Percentiles rank a stretch among this genome's conserved stretches.
phyloP scores from a whole-genome alignment of 2,797 vertebrate species.

The Ataeniobius toweri region DNA sequence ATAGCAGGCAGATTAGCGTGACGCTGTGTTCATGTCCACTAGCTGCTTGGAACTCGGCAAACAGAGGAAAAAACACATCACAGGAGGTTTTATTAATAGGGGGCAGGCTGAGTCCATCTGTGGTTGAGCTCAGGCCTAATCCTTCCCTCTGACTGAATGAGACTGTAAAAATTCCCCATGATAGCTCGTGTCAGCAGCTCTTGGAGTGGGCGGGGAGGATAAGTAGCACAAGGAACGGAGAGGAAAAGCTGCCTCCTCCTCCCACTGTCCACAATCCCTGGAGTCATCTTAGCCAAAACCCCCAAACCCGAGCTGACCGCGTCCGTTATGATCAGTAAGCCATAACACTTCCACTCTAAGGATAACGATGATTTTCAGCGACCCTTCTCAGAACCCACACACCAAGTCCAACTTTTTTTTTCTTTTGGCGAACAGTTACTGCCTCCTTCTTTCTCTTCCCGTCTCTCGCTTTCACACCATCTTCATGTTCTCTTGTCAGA shows the following conservation, averaged over 20 bases:
- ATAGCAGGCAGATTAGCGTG: constrained; percentile 65
- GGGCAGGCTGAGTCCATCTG: constrained; percentile 74
- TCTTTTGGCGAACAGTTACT: constrained; percentile 30
- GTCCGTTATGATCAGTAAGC: constrained; percentile 63
- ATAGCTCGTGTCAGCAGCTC: constrained; percentile 67
- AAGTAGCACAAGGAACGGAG: constrained; percentile 33
- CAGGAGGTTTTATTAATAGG: constrained; percentile 73
- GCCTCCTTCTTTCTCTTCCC: constrained; percentile 11
- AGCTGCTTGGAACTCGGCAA: constrained; percentile 32
- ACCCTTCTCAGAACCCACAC: constrained; percentile 62
- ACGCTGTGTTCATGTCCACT: constrained; percentile 59
- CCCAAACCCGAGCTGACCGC: constrained; percentile 41
- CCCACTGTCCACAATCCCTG: constrained; percentile 56
- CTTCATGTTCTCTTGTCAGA: constrained; percentile 19
- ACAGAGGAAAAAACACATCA: constrained; percentile 49
- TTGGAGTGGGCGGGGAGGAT: constrained; percentile 59
- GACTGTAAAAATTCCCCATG: constrained; percentile 68
- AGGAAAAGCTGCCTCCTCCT: constrained; percentile 49
- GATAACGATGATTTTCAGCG: constrained; percentile 59
- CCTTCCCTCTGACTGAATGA: constrained; percentile 54
- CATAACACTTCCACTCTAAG: constrained; percentile 52
- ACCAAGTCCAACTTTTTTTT: constrained; percentile 40
- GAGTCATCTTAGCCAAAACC: constrained; percentile 67
- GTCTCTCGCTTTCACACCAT: constrained; percentile 1
- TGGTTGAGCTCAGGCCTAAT: constrained; percentile 67